phyloP scores from a whole-genome alignment of 37 sponge, comb jelly and placozoan genomes.

The Amphimedon queenslandica region DNA sequence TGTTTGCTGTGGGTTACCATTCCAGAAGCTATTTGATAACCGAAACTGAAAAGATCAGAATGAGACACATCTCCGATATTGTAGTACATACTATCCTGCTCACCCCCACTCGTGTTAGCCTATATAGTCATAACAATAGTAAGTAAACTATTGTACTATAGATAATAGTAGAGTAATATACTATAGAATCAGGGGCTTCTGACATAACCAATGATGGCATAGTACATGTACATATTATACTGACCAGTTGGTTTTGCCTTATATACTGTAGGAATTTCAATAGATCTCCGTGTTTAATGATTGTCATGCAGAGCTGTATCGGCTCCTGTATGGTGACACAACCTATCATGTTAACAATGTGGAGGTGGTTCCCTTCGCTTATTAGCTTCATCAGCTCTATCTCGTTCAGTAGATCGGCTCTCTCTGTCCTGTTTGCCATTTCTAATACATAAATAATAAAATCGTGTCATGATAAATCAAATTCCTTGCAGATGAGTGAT shows the following conservation, averaged over 20 bases:
- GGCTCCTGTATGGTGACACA: slow-evolving; percentile 74
- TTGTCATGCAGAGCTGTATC: slow-evolving; percentile 54
- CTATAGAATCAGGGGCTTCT: no score
- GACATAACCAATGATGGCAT: no score
- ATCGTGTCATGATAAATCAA: background rate
- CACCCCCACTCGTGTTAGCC: no score
- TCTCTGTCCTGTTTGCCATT: slow-evolving; percentile 42
- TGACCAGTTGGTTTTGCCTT: slow-evolving; percentile 23
- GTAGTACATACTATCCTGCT: no score
- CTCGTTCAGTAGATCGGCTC: slow-evolving; percentile 51
- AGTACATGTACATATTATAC: background rate
- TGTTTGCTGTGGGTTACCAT: slow-evolving; percentile 53
- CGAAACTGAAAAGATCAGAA: slow-evolving; percentile 55
- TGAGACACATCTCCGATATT: slow-evolving; percentile 44
- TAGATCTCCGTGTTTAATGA: slow-evolving; percentile 56
- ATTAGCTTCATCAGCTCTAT: slow-evolving; percentile 75
- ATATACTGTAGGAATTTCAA: slow-evolving; percentile 40
- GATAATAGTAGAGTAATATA: no score
- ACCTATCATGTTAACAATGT: slow-evolving; percentile 67
- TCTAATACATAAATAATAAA: slow-evolving; percentile 12
- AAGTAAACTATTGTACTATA: no score
- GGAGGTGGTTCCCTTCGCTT: slow-evolving; percentile 42
- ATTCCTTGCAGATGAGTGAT: background rate
- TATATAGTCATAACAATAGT: no score
- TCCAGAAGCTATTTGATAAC: slow-evolving; percentile 82